phyloP scores from a whole-genome alignment of 2,797 vertebrate species.

The Bradypodion pumilum region DNA sequence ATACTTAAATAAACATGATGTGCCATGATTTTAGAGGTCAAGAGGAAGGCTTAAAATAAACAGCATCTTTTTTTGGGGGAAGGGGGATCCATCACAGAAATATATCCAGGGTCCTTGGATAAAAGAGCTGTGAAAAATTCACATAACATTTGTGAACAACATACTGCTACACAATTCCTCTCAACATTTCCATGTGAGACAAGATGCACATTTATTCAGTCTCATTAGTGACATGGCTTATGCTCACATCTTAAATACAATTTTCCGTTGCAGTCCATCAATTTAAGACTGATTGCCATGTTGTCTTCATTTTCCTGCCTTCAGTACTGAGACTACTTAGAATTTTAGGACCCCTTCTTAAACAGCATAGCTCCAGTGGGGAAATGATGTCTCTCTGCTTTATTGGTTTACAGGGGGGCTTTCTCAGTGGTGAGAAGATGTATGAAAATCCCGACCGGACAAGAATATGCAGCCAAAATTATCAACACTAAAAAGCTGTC shows the following conservation, averaged over 20 bases:
- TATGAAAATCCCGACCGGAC: constrained; percentile 94
- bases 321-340: constrained; percentile 3
- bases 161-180: constrained; percentile 31
- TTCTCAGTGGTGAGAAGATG: constrained; percentile 97
- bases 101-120: constrained; percentile 29
- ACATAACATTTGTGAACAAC: constrained; percentile 4
- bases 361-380: background rate
- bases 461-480: constrained; percentile 97
- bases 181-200: constrained; percentile 26
- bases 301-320: constrained; percentile 20
- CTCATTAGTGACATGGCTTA: constrained; percentile 9
- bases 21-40: constrained; percentile 39
- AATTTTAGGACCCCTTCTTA: constrained; percentile 13
- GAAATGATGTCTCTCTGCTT: constrained; percentile 62
- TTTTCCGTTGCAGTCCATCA: constrained; percentile 22
- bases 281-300: constrained; percentile 13
- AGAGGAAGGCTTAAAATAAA: constrained; percentile 14
- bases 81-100: constrained; percentile 30
- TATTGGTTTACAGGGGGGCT: constrained; percentile 85
- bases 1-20: constrained; percentile 51
- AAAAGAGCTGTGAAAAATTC: constrained; percentile 22
- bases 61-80: background rate
- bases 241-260: constrained; percentile 24
- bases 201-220: constrained; percentile 39
- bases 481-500: constrained; percentile 99